A percentile compares a stretch with the other conserved stretches of the same genome.
Evolutionary conservation across 1,140 invertebrate species (phyloP).

Genomic region (Hermetia illucens): DNA sequence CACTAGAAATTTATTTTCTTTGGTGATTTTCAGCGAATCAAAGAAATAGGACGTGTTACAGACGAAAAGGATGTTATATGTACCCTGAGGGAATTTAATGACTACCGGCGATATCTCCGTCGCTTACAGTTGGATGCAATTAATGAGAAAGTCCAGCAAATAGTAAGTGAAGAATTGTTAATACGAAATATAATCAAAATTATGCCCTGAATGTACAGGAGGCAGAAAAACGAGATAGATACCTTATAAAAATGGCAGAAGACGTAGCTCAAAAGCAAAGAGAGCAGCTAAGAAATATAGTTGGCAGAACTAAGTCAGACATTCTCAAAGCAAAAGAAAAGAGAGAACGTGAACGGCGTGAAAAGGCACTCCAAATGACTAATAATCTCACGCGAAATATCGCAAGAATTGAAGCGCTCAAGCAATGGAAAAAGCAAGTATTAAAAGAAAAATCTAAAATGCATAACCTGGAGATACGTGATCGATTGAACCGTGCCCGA

Average conservation of each 20-base stretch:
- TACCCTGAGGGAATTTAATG: slow-evolving; percentile 26
- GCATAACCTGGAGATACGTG: too few relatives aligned
- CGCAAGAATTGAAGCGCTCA: too few relatives aligned
- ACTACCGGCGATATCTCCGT: slow-evolving; percentile 23
- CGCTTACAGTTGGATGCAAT: slow-evolving; percentile 26
- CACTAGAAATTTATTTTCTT: neutral
- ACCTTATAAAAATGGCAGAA: slow-evolving; percentile 21
- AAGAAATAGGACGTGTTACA: slow-evolving; percentile 24
- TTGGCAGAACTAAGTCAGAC: slow-evolving; percentile 11
- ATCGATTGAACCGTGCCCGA: too few relatives aligned
- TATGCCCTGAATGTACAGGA: too few relatives aligned
- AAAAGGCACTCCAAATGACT: too few relatives aligned
- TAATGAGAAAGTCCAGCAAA: slow-evolving; percentile 17
- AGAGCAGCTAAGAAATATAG: slow-evolving; percentile 17
- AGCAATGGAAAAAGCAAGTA: too few relatives aligned
- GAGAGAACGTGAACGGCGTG: too few relatives aligned
- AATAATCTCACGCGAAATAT: too few relatives aligned
- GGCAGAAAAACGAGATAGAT: slow-evolving; percentile 19
- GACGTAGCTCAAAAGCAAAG: slow-evolving; percentile 8
- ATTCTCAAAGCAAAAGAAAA: slow-evolving; percentile 9
- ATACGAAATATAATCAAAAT: neutral
- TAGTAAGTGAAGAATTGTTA: slow-evolving; percentile 2
- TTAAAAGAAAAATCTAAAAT: too few relatives aligned
- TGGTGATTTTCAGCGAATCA: slow-evolving; percentile 11
- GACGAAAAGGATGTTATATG: slow-evolving; percentile 26